Evolutionary conservation across 1,140 invertebrate species (phyloP).

Genomic region (Panonychus citri): DNA sequence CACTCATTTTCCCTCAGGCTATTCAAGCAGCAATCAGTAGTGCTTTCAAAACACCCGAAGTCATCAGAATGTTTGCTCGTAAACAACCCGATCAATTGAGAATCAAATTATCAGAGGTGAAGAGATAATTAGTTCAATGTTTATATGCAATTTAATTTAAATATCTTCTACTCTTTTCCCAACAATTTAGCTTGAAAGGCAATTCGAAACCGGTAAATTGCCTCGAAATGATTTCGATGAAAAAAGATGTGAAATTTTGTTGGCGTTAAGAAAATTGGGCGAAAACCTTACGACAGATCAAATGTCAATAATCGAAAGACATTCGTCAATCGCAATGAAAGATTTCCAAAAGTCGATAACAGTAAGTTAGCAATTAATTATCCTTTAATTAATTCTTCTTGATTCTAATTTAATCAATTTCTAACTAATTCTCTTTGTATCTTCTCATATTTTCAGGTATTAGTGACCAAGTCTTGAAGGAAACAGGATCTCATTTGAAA

Average conservation of each 20-base stretch:
- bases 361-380: too few relatives aligned
- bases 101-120: slow-evolving; percentile 32
- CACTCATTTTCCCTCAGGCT: slow-evolving; percentile 27
- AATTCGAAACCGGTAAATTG: slow-evolving; percentile 28
- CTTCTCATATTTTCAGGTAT: too few relatives aligned
- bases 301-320: slow-evolving; percentile 31
- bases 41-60: slow-evolving; percentile 51
- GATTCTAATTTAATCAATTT: too few relatives aligned
- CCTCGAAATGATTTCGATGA: slow-evolving; percentile 19
- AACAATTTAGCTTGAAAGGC: slow-evolving; percentile 27
- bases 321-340: slow-evolving; percentile 26
- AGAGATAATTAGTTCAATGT: too few relatives aligned
- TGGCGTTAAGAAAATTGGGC: slow-evolving; percentile 40
- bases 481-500: too few relatives aligned
- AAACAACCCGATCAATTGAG: slow-evolving; percentile 42
- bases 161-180: not conserved
- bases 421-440: too few relatives aligned
- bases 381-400: too few relatives aligned
- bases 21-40: slow-evolving; percentile 48
- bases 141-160: not conserved
- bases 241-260: slow-evolving; percentile 37
- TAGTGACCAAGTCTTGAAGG: too few relatives aligned
- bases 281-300: slow-evolving; percentile 35
- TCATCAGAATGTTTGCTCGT: slow-evolving; percentile 48
- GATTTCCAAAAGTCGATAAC: slow-evolving; percentile 30